These are phyloP conservation scores for Melanotaenia maccullochi DNA, from an alignment of 2,797 vertebrate genomes.

Conservation along the genomic window DNA sequence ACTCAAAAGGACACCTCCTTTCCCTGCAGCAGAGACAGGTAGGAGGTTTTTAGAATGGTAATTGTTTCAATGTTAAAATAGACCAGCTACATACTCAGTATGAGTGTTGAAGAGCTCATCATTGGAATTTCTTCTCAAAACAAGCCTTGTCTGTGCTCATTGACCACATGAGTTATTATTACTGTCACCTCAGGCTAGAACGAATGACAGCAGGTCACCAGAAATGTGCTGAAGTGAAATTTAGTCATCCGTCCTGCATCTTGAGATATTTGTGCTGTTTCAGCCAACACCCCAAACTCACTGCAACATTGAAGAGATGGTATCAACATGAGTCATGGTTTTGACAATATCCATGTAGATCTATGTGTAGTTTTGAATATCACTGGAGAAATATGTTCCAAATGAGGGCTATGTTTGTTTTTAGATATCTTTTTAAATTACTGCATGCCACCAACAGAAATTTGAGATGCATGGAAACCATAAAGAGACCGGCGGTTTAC, in stretches of 20 bases:
- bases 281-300: neutral
- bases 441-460: neutral
- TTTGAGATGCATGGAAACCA: conserved; percentile 5
- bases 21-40: conserved; percentile 81
- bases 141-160: neutral
- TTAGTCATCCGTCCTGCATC: conserved; percentile 21
- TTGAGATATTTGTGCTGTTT: conserved; percentile 7
- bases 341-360: neutral
- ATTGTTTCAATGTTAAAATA: neutral
- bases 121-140: neutral
- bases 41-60: conserved; percentile 15
- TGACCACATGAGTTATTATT: conserved; percentile 7
- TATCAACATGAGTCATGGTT: conserved; percentile 5
- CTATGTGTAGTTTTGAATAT: neutral
- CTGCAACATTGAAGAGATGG: neutral
- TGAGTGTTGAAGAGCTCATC: conserved; percentile 1
- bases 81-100: neutral
- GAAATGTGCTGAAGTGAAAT: neutral
- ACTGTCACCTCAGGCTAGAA: neutral
- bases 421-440: neutral
- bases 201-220: conserved; percentile 9
- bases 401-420: neutral
- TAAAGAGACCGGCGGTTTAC: conserved; percentile 4
- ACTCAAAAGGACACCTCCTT: conserved; percentile 65
- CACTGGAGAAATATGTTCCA: neutral